Conservation (phyloP, 2,888 invertebrate genomes). For the Dasypolia templi region DNA sequence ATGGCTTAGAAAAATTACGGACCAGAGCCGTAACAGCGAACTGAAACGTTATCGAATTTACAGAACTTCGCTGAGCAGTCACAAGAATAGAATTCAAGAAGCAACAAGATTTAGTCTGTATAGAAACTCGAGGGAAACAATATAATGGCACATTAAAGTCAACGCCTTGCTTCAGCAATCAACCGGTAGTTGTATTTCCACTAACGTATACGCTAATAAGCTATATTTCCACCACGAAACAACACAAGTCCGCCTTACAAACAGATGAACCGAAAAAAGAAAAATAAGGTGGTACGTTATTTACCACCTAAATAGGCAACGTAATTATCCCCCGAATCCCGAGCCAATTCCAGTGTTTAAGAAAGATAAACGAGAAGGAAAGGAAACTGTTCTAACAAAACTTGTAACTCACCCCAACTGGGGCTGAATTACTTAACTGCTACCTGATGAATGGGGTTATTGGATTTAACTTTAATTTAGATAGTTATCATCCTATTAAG, state of each 20-base stretch:
- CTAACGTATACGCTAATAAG: constrained; percentile 30
- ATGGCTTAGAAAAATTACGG: constrained; percentile 50
- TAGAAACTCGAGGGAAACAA: constrained; percentile 41
- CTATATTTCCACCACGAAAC: constrained; percentile 38
- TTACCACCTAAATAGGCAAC: constrained; percentile 84
- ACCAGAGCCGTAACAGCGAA: constrained; percentile 39
- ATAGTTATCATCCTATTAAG: constrained; percentile 68
- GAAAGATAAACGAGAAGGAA: constrained; percentile 89
- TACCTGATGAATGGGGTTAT: constrained; percentile 73
- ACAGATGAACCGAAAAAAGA: constrained; percentile 65
- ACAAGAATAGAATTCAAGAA: constrained; percentile 53
- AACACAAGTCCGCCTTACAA: constrained; percentile 50
- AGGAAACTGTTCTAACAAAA: constrained; percentile 85
- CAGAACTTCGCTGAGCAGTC: constrained; percentile 42
- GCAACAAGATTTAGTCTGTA: constrained; percentile 41
- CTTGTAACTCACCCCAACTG: constrained; percentile 79
- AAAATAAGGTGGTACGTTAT: constrained; percentile 78
- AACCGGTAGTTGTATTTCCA: constrained; percentile 8
- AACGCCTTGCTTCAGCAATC: constrained; percentile 25
- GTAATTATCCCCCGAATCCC: constrained; percentile 88
- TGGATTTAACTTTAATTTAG: constrained; percentile 73
- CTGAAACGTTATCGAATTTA: constrained; percentile 59
- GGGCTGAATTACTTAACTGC: constrained; percentile 76
- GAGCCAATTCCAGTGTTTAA: constrained; percentile 88
- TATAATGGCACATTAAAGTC: constrained; percentile 18